Evolutionary conservation across 2,888 invertebrate genomes (phyloP).

Genomic region (Hemistola chrysoprasaria): DNA sequence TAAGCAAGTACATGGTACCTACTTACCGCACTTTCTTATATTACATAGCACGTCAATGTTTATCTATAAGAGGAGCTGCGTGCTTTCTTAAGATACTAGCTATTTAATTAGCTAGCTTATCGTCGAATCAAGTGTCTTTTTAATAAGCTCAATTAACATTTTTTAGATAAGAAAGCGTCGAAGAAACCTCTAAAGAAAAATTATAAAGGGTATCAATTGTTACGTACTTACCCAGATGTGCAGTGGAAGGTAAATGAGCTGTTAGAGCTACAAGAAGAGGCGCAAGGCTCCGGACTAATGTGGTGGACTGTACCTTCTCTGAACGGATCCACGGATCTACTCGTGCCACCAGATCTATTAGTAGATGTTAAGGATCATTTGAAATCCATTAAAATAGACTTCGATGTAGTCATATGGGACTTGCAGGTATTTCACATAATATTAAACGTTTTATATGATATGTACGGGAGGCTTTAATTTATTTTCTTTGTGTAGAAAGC

Average conservation of each 20-base stretch:
- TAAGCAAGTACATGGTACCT: too few species aligned
- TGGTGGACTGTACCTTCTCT: conserved; percentile 77
- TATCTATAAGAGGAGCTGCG: conserved; percentile 9
- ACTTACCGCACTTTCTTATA: conserved; percentile 43
- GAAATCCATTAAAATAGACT: conserved; percentile 83
- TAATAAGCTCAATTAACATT: conserved; percentile 20
- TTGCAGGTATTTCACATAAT: too few species aligned
- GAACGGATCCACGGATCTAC: conserved; percentile 85
- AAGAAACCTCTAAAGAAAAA: conserved; percentile 69
- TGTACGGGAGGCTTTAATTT: too few species aligned
- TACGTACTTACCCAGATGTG: conserved; percentile 66
- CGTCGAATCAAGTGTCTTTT: conserved; percentile 11
- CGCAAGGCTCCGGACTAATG: conserved; percentile 72
- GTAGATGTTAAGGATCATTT: conserved; percentile 82
- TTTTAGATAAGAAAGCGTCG: conserved; percentile 53
- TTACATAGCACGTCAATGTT: conserved; percentile 22
- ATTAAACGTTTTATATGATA: too few species aligned
- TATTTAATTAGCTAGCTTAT: conserved; percentile 21
- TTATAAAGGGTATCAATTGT: conserved; percentile 81
- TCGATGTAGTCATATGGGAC: conserved; percentile 86
- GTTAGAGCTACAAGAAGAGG: conserved; percentile 72
- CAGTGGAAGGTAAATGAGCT: conserved; percentile 72
- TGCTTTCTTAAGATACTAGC: conserved; percentile 24
- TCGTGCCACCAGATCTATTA: conserved; percentile 86
- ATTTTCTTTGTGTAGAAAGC: conserved; percentile 76